Evolutionary conservation across 2,797 vertebrate species (phyloP).

Genomic region (Fratercula arctica): DNA sequence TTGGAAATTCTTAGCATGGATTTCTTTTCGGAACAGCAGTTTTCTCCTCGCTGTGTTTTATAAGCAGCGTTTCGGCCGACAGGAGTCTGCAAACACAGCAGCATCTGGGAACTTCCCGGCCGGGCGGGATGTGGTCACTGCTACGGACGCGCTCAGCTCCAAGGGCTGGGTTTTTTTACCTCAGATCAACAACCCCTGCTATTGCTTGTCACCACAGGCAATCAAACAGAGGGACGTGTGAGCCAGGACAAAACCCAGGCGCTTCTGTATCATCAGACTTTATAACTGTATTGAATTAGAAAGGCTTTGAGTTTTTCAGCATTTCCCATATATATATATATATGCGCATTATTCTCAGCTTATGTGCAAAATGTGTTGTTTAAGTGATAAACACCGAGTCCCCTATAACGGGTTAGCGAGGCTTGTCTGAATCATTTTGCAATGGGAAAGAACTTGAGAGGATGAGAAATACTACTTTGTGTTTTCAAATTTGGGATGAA

Average conservation of each 20-base stretch:
- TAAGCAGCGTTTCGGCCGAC: background rate
- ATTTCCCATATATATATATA: background rate
- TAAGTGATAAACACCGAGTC: background rate
- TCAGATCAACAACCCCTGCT: background rate
- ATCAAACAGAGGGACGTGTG: background rate
- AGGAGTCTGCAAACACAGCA: accelerated
- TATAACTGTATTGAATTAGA: background rate
- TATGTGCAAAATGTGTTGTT: background rate
- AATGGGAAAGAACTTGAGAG: background rate
- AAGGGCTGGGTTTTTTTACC: background rate
- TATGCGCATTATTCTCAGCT: background rate
- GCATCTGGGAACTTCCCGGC: accelerated
- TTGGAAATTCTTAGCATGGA: accelerated
- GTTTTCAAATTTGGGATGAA: background rate
- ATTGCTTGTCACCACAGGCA: background rate
- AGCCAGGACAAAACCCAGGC: background rate
- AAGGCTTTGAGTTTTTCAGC: background rate
- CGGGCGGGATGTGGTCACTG: accelerated
- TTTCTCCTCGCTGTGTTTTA: accelerated
- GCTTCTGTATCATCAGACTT: background rate
- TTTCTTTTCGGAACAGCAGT: background rate
- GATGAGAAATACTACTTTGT: background rate
- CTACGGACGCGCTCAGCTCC: accelerated
- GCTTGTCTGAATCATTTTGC: background rate
- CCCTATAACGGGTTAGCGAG: background rate